A percentile compares a stretch with the other conserved stretches of the same genome.
Conservation (phyloP, 2,888 invertebrate species). For the Meghimatium bilineatum region DNA sequence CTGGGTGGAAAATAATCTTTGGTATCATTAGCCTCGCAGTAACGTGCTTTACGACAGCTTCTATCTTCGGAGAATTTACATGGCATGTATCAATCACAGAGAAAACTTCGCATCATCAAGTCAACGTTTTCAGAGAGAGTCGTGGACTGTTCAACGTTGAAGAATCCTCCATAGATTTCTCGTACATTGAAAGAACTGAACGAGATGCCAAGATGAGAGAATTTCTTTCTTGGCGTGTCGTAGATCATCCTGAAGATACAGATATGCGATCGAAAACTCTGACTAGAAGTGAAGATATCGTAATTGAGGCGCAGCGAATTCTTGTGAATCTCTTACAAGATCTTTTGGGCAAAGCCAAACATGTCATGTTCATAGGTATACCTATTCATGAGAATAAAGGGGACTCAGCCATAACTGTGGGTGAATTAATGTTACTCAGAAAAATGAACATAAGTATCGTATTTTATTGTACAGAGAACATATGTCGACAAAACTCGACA, state of each 20-base stretch:
- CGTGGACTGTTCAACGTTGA: no score
- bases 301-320: slow-evolving; percentile 47
- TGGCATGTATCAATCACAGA: background rate
- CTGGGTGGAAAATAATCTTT: background rate
- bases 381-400: slow-evolving; percentile 56
- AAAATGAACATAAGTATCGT: slow-evolving; percentile 47
- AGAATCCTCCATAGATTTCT: background rate
- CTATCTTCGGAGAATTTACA: background rate
- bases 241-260: background rate
- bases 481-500: background rate
- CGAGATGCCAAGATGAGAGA: background rate
- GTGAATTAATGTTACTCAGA: slow-evolving; percentile 49
- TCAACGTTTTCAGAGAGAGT: background rate
- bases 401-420: slow-evolving; percentile 55
- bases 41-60: background rate
- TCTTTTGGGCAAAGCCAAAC: background rate
- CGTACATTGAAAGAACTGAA: background rate
- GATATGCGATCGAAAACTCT: slow-evolving; percentile 35
- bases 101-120: background rate
- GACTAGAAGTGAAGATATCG: slow-evolving; percentile 41
- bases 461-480: background rate
- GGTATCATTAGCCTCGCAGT: background rate
- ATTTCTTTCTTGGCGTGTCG: no score
- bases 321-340: slow-evolving; percentile 20
- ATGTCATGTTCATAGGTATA: slow-evolving; percentile 54